Conservation (phyloP, 2,888 invertebrate genomes). For the Stegana nigrithorax region DNA sequence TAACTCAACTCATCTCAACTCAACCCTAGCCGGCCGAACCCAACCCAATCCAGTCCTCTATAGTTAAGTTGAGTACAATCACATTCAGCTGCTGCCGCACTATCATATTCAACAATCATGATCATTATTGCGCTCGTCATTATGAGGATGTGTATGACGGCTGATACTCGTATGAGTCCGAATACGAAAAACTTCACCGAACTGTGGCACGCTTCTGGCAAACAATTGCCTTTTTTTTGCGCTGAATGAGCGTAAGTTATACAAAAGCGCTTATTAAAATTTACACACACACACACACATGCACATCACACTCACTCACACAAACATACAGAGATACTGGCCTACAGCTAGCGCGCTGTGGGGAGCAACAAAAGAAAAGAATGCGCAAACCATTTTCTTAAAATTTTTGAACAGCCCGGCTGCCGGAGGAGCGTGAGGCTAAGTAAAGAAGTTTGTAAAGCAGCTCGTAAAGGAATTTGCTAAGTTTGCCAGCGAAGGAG, state of each 20-base stretch:
- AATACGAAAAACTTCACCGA: not conserved
- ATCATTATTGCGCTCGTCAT: not conserved
- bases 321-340: not conserved
- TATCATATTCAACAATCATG: not conserved
- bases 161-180: too few species aligned
- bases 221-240: not conserved
- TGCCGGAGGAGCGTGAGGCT: not conserved
- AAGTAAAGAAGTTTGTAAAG: not conserved
- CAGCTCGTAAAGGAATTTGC: not conserved
- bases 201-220: conserved; percentile 5
- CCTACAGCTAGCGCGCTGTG: too few species aligned
- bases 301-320: not conserved
- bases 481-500: not conserved
- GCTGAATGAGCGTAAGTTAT: not conserved
- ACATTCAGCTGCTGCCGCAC: not conserved
- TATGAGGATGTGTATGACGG: not conserved
- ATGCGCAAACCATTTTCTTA: not conserved
- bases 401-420: not conserved
- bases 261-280: conserved; percentile 2
- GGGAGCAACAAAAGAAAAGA: not conserved
- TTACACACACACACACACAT: not conserved
- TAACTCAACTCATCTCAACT: too few species aligned
- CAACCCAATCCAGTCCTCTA: not conserved
- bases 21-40: too few species aligned
- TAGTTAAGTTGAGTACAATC: not conserved